Conservation (phyloP, 2,113 vertebrate species). For the Columba livia region DNA sequence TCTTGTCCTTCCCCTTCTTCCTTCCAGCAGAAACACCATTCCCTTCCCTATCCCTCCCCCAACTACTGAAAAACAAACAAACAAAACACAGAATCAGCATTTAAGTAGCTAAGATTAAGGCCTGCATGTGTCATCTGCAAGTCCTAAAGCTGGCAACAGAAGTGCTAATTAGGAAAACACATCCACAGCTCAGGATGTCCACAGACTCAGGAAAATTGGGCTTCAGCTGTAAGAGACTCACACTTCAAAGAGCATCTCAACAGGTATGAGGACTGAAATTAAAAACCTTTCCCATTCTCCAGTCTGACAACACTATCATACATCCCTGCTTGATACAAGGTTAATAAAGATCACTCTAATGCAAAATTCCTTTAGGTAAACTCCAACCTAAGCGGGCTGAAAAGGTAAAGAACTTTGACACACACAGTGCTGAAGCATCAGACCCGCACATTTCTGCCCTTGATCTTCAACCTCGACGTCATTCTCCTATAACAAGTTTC, state of each 20-base stretch:
- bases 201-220: accelerated
- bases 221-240: background rate
- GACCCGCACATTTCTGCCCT: background rate
- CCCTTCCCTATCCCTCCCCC: background rate
- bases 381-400: background rate
- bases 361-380: background rate
- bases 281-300: background rate
- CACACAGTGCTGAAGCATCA: background rate
- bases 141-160: background rate
- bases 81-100: background rate
- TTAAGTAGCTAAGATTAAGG: background rate
- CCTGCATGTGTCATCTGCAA: background rate
- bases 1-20: background rate
- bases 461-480: background rate
- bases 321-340: accelerated
- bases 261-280: background rate
- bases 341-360: background rate
- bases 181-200: background rate
- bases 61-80: background rate
- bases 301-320: background rate
- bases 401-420: background rate
- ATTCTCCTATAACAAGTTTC: background rate
- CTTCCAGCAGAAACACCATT: background rate
- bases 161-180: background rate
- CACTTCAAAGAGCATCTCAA: background rate